phyloP scores from a whole-genome alignment of 2,888 invertebrate species.

The Dynastes hyllus region DNA sequence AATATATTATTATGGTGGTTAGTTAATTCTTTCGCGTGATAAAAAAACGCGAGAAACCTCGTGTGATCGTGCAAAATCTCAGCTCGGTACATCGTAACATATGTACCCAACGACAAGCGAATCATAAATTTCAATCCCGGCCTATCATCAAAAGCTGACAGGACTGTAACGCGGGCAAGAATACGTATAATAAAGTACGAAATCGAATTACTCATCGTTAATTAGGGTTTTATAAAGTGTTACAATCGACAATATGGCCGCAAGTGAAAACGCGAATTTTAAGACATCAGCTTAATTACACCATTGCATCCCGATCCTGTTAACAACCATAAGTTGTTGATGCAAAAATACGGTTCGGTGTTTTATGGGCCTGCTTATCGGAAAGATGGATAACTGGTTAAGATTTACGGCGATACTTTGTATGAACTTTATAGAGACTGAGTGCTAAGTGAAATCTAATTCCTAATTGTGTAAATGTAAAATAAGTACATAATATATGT shows the following conservation, averaged over 20 bases:
- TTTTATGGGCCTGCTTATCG: background rate
- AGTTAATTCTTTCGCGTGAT: slow-evolving; percentile 3
- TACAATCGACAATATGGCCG: slow-evolving; percentile 8
- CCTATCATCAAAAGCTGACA: slow-evolving; percentile 44
- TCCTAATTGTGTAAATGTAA: too few relatives aligned
- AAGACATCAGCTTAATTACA: slow-evolving; percentile 46
- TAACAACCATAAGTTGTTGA: slow-evolving; percentile 43
- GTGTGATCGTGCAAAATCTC: slow-evolving; percentile 5
- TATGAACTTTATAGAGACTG: background rate
- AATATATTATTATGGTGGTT: slow-evolving; percentile 16
- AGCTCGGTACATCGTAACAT: slow-evolving; percentile 1
- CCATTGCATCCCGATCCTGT: slow-evolving; percentile 38
- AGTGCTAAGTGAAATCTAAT: too few relatives aligned
- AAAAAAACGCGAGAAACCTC: slow-evolving; percentile 8
- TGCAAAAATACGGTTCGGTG: background rate
- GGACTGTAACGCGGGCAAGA: background rate
- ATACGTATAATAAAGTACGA: slow-evolving; percentile 40
- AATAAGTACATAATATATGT: too few relatives aligned
- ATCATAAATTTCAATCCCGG: slow-evolving; percentile 40
- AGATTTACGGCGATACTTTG: background rate
- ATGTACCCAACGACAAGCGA: slow-evolving; percentile 14
- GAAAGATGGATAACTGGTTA: slow-evolving; percentile 6
- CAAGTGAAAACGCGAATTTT: slow-evolving; percentile 33
- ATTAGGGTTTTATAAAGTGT: slow-evolving; percentile 44
- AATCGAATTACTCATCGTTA: slow-evolving; percentile 50